Percentiles rank a stretch among this genome's conserved stretches.
These are phyloP conservation scores for Cremastinae sp. DNA, from an alignment of 2,888 invertebrate genomes.

Conservation along the genomic window DNA sequence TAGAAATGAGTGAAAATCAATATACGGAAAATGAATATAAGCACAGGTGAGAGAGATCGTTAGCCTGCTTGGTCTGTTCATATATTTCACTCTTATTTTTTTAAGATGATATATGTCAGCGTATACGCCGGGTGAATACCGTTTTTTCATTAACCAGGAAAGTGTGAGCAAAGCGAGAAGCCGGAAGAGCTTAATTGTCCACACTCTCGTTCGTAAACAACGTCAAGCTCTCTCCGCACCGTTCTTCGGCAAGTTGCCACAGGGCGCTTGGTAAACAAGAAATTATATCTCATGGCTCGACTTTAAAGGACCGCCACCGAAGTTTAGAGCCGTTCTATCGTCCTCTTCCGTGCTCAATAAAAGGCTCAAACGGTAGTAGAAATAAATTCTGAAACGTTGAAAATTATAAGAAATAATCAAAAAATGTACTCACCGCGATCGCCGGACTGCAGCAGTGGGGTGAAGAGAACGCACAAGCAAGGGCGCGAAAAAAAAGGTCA, in stretches of 20 bases:
- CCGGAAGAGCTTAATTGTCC: slow-evolving; percentile 12
- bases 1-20: no score
- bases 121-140: neutral
- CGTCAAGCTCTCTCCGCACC: neutral
- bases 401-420: no score
- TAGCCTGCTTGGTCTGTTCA: no score
- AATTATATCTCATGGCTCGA: neutral
- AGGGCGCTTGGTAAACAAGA: slow-evolving; percentile 6
- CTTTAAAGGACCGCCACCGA: neutral
- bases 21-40: no score
- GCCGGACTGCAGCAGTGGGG: no score
- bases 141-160: neutral
- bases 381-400: no score
- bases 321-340: neutral
- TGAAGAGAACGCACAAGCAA: no score
- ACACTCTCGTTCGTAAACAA: slow-evolving; percentile 36
- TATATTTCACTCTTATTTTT: no score
- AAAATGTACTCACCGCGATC: no score
- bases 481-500: no score
- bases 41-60: no score
- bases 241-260: slow-evolving; percentile 5
- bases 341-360: neutral
- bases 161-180: neutral
- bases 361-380: no score
- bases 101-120: neutral